phyloP scores from a whole-genome alignment of 2,888 invertebrate genomes.

The Eupeodes latifasciatus region DNA sequence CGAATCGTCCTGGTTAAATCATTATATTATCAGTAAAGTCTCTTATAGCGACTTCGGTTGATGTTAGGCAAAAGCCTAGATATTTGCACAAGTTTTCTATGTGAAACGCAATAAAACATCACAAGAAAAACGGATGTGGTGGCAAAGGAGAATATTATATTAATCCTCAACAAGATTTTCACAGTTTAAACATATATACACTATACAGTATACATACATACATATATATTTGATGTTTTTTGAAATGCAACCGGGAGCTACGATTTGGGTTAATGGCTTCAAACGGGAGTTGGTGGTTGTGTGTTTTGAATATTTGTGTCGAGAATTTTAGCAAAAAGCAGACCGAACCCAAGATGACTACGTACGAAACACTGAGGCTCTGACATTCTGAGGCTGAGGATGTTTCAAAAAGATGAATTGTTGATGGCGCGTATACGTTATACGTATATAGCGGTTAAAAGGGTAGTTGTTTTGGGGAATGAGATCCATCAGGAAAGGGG shows the following conservation, averaged over 20 bases:
- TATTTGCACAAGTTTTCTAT: constrained; percentile 1
- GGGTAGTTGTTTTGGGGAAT: not conserved
- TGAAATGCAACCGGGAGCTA: constrained; percentile 74
- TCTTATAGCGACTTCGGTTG: not conserved
- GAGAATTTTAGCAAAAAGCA: constrained; percentile 31
- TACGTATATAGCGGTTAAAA: constrained; percentile 17
- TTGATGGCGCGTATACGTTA: constrained; percentile 37
- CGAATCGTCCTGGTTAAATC: constrained; percentile 28
- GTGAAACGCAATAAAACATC: constrained; percentile 53
- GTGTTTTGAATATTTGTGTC: constrained; percentile 49
- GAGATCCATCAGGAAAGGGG: not conserved
- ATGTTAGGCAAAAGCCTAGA: not conserved
- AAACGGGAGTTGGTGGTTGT: constrained; percentile 45
- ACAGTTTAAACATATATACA: constrained; percentile 26
- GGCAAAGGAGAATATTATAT: constrained; percentile 64
- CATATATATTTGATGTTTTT: constrained; percentile 8
- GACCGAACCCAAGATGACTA: constrained; percentile 19
- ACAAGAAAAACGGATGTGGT: constrained; percentile 57
- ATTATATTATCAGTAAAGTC: constrained; percentile 63
- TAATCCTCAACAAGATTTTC: constrained; percentile 72
- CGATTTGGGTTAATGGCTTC: constrained; percentile 74
- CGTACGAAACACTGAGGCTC: not conserved
- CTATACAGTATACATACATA: no score
- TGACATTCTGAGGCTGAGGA: not conserved
- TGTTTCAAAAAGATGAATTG: constrained; percentile 61